phyloP scores from a whole-genome alignment of 2,797 vertebrate species.

The Sebastes vulpes region DNA sequence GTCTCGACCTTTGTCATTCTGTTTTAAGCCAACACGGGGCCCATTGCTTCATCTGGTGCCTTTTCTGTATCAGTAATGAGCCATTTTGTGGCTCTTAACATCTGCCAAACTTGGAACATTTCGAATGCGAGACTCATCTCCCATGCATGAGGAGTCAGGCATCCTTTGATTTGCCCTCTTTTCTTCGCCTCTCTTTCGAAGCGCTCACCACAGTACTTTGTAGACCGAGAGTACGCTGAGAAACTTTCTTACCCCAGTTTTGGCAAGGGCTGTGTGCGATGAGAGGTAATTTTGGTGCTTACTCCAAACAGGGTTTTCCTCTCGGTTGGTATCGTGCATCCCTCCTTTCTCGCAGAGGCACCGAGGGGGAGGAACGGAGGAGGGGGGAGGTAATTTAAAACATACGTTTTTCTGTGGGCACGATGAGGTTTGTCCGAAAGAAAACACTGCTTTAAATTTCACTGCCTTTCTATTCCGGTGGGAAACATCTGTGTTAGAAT shows the following conservation, averaged over 20 bases:
- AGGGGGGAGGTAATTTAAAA: slow-evolving; percentile 66
- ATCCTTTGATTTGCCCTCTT: slow-evolving; percentile 75
- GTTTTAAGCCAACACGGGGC: slow-evolving; percentile 67
- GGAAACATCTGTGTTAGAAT: slow-evolving; percentile 60
- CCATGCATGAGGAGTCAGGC: slow-evolving; percentile 76
- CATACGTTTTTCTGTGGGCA: slow-evolving; percentile 60
- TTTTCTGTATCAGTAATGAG: slow-evolving; percentile 79
- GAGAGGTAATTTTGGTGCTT: slow-evolving; percentile 68
- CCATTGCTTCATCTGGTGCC: slow-evolving; percentile 64
- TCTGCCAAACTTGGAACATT: slow-evolving; percentile 79
- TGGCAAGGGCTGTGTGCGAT: slow-evolving; percentile 50
- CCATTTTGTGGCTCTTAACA: slow-evolving; percentile 79
- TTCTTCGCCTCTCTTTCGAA: slow-evolving; percentile 58
- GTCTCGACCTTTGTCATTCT: slow-evolving; percentile 68
- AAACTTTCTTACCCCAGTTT: slow-evolving; percentile 65
- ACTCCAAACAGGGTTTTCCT: slow-evolving; percentile 52
- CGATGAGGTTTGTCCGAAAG: slow-evolving; percentile 58
- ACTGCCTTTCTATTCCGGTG: slow-evolving; percentile 35
- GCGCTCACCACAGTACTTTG: slow-evolving; percentile 60
- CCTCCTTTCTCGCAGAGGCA: slow-evolving; percentile 14
- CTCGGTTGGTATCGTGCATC: slow-evolving; percentile 36
- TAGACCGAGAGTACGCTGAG: slow-evolving; percentile 27
- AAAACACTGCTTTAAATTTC: slow-evolving; percentile 72
- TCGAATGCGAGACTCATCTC: slow-evolving; percentile 75
- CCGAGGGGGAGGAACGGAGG: not conserved